Percentiles rank a stretch among this genome's conserved stretches.
Conservation (phyloP, 2,797 vertebrate genomes). For the Ispidina lecontei region DNA sequence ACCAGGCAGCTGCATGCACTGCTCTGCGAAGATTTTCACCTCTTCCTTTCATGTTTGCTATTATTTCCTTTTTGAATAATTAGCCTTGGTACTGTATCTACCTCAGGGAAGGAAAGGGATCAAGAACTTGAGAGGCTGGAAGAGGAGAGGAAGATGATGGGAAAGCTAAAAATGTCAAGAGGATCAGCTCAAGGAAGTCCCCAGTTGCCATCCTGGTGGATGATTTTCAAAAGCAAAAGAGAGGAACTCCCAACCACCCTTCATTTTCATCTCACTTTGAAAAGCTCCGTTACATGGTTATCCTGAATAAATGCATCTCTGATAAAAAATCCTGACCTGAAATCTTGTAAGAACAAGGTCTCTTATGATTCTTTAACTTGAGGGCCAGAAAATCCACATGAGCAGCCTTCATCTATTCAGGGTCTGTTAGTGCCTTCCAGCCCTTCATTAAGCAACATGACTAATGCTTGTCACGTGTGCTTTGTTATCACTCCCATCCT, state of each 20-base stretch:
- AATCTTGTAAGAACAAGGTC: constrained; percentile 13
- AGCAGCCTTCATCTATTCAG: background rate
- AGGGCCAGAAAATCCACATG: constrained; percentile 23
- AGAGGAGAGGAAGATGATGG: background rate
- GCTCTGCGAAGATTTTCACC: background rate
- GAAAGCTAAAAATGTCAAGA: background rate
- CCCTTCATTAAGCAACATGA: constrained; percentile 22
- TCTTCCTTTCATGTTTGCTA: background rate
- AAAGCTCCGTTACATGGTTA: background rate
- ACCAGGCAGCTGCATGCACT: background rate
- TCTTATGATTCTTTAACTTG: constrained; percentile 1
- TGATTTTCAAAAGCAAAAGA: background rate
- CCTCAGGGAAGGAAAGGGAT: background rate
- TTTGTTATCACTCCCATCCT: background rate
- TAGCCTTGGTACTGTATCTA: background rate
- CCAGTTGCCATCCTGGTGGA: background rate
- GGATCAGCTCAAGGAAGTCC: background rate
- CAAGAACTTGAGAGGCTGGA: background rate
- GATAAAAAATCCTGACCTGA: constrained; percentile 22
- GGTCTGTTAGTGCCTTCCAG: background rate
- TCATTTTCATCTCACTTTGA: background rate
- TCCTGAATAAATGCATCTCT: background rate
- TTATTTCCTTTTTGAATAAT: background rate
- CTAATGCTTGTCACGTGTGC: background rate
- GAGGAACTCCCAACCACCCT: background rate